Evolutionary conservation across 2,113 vertebrate species (phyloP).

Genomic region (Pelodiscus sinensis): DNA sequence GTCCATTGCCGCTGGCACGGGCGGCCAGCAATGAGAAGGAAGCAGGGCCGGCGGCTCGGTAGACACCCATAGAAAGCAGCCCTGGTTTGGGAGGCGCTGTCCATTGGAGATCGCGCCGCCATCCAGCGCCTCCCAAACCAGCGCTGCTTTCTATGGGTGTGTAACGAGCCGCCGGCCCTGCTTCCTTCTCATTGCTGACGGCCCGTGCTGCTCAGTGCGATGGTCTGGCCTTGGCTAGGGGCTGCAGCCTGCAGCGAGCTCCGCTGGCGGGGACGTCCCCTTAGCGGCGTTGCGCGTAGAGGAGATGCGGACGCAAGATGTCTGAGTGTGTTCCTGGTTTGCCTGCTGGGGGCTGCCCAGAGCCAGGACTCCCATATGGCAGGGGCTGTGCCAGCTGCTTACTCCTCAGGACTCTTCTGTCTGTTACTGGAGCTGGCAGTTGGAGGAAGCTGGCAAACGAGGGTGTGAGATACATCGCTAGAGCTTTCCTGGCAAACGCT

Average conservation of each 20-base stretch:
- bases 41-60: no score
- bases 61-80: no score
- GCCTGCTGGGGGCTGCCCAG: background rate
- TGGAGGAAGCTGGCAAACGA: conserved; percentile 36
- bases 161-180: background rate
- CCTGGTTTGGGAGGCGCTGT: no score
- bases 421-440: rapidly evolving
- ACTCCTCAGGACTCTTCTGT: conserved; percentile 35
- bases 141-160: background rate
- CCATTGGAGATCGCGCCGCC: rapidly evolving
- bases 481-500: conserved; percentile 45
- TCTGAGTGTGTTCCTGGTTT: background rate
- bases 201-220: background rate
- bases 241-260: background rate
- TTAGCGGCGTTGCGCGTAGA: background rate
- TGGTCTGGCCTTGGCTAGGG: background rate
- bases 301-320: background rate
- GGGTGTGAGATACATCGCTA: background rate
- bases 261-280: background rate
- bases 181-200: background rate
- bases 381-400: conserved; percentile 43
- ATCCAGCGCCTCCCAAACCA: background rate
- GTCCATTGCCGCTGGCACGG: background rate
- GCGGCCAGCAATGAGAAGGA: no score
- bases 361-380: conserved; percentile 41